Percentiles rank a stretch among this genome's conserved stretches.
Conservation (phyloP, 2,888 invertebrate genomes). For the Junonia oenone region DNA sequence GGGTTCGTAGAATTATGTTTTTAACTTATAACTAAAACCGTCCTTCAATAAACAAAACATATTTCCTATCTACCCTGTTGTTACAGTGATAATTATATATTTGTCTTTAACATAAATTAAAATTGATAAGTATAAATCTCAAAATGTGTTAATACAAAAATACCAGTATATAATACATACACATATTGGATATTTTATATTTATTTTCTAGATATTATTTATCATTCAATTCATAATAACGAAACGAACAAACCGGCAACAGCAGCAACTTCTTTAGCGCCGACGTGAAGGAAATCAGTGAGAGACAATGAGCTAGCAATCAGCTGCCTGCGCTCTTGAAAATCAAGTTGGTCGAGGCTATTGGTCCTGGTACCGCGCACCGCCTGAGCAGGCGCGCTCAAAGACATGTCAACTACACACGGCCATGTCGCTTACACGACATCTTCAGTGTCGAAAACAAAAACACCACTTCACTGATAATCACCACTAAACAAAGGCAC, state of each 20-base stretch:
- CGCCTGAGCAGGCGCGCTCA: slow-evolving; percentile 75
- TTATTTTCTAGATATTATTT: not conserved
- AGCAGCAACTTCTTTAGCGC: slow-evolving; percentile 79
- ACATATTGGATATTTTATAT: not conserved
- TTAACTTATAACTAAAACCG: no score
- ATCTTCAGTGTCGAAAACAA: slow-evolving; percentile 53
- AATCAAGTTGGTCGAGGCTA: slow-evolving; percentile 93
- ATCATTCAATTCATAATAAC: slow-evolving; percentile 5
- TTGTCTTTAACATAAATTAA: no score
- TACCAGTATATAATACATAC: no score
- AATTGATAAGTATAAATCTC: no score
- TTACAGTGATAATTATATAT: no score
- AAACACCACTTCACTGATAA: slow-evolving; percentile 46
- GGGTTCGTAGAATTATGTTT: no score
- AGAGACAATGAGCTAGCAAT: slow-evolving; percentile 93
- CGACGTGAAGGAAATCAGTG: slow-evolving; percentile 90
- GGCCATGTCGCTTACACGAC: slow-evolving; percentile 59
- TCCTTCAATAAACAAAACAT: no score
- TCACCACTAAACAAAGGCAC: slow-evolving; percentile 64
- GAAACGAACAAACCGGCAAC: slow-evolving; percentile 67
- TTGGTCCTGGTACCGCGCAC: slow-evolving; percentile 83
- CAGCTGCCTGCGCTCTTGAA: slow-evolving; percentile 93
- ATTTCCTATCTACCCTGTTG: no score
- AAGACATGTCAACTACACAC: slow-evolving; percentile 76
- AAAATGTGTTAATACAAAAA: no score